These are phyloP conservation scores for Cordilura impudica DNA, from an alignment of 2,888 invertebrate genomes.

Conservation along the genomic window DNA sequence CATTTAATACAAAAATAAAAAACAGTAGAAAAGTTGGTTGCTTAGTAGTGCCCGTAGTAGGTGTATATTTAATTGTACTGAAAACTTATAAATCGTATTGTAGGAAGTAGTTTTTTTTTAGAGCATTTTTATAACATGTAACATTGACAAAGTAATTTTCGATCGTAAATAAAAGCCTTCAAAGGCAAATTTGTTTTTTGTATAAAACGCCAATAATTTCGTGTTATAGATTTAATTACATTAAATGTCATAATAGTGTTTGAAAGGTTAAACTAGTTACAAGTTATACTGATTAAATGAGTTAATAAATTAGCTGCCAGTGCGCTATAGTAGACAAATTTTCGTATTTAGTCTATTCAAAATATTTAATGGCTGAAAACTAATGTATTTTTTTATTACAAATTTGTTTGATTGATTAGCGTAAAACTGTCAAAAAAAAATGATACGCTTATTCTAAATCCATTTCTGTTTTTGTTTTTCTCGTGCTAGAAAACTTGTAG, in stretches of 20 bases:
- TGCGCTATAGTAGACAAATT: too few species aligned
- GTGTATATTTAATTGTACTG: slow-evolving; percentile 28
- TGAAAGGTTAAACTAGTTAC: not conserved
- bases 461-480: too few species aligned
- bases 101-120: slow-evolving; percentile 30
- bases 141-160: slow-evolving; percentile 20
- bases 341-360: too few species aligned
- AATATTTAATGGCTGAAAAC: too few species aligned
- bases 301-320: too few species aligned
- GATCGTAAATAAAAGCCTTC: not conserved
- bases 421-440: too few species aligned
- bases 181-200: not conserved
- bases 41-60: slow-evolving; percentile 22
- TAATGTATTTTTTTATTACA: too few species aligned
- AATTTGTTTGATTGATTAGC: too few species aligned
- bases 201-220: slow-evolving; percentile 30
- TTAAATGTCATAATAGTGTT: slow-evolving; percentile 38
- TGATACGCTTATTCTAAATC: too few species aligned
- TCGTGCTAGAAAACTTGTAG: too few species aligned
- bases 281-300: too few species aligned
- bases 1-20: slow-evolving; percentile 23
- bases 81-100: not conserved
- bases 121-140: not conserved
- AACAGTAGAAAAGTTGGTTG: slow-evolving; percentile 36
- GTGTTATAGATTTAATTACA: slow-evolving; percentile 36